Evolutionary conservation across 2,797 vertebrate genomes (phyloP).

Genomic region (Antennarius maculatus): DNA sequence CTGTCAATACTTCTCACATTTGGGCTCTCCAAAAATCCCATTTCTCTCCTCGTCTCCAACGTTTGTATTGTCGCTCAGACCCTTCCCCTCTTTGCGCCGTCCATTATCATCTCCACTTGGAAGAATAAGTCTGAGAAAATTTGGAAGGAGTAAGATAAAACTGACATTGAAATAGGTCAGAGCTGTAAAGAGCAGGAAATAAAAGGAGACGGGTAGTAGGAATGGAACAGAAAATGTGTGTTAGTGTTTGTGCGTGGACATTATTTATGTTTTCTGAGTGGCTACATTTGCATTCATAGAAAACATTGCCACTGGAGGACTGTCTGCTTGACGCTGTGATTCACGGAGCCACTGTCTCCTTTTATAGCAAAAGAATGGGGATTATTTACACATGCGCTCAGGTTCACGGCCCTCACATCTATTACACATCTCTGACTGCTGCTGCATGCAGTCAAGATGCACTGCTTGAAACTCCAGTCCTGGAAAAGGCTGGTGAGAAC

Average conservation of each 20-base stretch:
- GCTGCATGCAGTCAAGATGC: constrained; percentile 55
- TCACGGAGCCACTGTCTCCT: constrained; percentile 85
- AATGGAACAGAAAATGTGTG: background rate
- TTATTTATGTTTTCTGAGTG: constrained; percentile 38
- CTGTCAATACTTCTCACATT: constrained; percentile 54
- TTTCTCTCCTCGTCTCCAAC: constrained; percentile 11
- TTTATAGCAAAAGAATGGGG: constrained; percentile 94
- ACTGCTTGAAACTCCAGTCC: constrained; percentile 33
- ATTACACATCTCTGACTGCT: constrained; percentile 62
- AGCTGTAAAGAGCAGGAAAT: background rate
- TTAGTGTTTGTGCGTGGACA: background rate
- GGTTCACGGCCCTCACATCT: constrained; percentile 73
- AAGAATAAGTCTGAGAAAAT: background rate
- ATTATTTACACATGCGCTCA: constrained; percentile 84
- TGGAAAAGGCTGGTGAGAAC: constrained; percentile 25
- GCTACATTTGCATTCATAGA: constrained; percentile 36
- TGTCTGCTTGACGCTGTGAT: constrained; percentile 73
- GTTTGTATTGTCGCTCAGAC: background rate
- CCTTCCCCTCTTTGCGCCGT: background rate
- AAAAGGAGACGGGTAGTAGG: background rate
- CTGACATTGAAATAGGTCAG: background rate
- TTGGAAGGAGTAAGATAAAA: background rate
- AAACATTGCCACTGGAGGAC: constrained; percentile 55
- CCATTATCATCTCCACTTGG: background rate
- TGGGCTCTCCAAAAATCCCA: constrained; percentile 31